Conservation (phyloP, 1,140 invertebrate species). For the Trichonephila clavata region DNA sequence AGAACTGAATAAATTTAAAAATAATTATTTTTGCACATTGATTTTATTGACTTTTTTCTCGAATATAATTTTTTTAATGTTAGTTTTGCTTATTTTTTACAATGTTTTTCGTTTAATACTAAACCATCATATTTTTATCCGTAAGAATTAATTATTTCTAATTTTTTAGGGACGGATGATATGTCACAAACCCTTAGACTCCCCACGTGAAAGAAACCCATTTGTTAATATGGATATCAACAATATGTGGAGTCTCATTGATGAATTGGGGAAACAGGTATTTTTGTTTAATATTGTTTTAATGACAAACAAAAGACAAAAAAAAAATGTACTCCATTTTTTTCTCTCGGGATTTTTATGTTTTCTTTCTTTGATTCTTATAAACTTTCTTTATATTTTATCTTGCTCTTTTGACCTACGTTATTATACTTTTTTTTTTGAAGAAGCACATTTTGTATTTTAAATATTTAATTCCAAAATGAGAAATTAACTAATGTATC, state of each 20-base stretch:
- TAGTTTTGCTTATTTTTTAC: too few relatives aligned
- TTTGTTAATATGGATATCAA: constrained; percentile 77
- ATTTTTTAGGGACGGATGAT: constrained; percentile 41
- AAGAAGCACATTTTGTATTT: too few relatives aligned
- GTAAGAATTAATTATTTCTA: neutral
- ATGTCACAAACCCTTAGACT: neutral
- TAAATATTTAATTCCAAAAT: too few relatives aligned
- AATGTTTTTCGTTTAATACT: too few relatives aligned
- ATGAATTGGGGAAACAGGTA: constrained; percentile 78
- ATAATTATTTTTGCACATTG: neutral
- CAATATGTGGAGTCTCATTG: constrained; percentile 77
- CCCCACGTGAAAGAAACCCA: constrained; percentile 11
- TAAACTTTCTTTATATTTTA: too few relatives aligned
- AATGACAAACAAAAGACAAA: constrained; percentile 43
- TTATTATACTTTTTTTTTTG: too few relatives aligned
- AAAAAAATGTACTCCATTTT: too few relatives aligned
- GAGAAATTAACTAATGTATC: too few relatives aligned
- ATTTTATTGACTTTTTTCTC: neutral
- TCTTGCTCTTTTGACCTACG: too few relatives aligned
- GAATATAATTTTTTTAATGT: neutral
- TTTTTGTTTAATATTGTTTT: neutral
- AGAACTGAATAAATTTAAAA: neutral
- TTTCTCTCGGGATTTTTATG: too few relatives aligned
- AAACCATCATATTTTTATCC: neutral
- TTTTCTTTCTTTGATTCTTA: too few relatives aligned